Percentiles rank a stretch among this genome's conserved stretches.
Conservation (phyloP, 2,888 invertebrate species). For the Endomychus coccineus region DNA sequence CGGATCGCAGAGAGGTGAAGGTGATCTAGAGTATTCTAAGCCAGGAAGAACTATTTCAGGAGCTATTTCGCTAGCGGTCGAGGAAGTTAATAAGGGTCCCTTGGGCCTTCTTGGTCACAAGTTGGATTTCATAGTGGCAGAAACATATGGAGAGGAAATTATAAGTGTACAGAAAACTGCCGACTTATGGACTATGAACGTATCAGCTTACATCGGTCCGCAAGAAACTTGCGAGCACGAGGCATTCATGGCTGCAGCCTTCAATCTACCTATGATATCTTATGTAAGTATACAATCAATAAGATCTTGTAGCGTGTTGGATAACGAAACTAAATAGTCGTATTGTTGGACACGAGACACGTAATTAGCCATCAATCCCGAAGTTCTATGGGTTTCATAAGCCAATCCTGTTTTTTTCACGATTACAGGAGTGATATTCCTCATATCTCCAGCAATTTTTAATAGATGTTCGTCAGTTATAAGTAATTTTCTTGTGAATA, state of each 20-base stretch:
- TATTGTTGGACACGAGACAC: too few species aligned
- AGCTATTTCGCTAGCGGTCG: constrained; percentile 79
- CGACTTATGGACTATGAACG: constrained; percentile 72
- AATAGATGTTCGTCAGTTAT: too few species aligned
- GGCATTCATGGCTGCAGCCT: constrained; percentile 86
- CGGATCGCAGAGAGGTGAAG: constrained; percentile 70
- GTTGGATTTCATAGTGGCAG: constrained; percentile 74
- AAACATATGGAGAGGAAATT: constrained; percentile 85
- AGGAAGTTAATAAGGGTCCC: constrained; percentile 60
- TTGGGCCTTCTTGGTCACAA: constrained; percentile 58
- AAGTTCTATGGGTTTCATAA: too few species aligned
- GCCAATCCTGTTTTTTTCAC: too few species aligned
- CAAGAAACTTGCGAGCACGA: constrained; percentile 90
- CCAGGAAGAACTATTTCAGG: constrained; percentile 71
- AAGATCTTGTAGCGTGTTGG: too few species aligned
- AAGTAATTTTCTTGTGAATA: too few species aligned
- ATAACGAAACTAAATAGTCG: too few species aligned
- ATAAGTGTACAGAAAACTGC: constrained; percentile 81
- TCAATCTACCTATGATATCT: constrained; percentile 93
- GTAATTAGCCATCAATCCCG: too few species aligned
- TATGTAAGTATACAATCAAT: constrained; percentile 76
- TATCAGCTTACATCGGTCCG: constrained; percentile 84
- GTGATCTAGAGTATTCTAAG: constrained; percentile 70
- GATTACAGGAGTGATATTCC: too few species aligned
- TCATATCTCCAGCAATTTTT: too few species aligned